Evolutionary conservation across 2,888 invertebrate genomes (phyloP), one percentile per base, ranked within the genome.

Genomic region (Trichogramma evanescens): DNA sequence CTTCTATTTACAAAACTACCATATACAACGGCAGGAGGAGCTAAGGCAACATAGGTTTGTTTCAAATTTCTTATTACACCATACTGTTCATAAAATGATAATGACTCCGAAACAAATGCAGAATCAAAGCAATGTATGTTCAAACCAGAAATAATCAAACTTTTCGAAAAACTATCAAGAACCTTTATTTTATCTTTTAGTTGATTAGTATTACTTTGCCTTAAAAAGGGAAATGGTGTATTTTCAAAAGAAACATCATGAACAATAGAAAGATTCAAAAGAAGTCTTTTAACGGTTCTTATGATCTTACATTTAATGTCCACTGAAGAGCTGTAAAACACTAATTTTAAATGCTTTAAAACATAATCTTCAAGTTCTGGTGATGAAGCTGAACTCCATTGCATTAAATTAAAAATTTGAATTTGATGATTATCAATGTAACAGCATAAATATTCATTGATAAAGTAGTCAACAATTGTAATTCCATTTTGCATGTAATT

Each of bases 401-500:
- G 67, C 43, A 77, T 56, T n/a, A 78, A 66, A 4, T 66, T 56
- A 6, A 78, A 63, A 58, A 78, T 60, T 49, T 72, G 69, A 0
- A 61, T 39, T 1, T 67, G 66, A 65, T 71, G 65, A 44, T 77
- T 72, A 42, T 70, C 72, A 6, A 68, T 71, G 62, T 71, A 71
- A 39, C 67, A 69, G 39, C 67, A 68, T 38, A 78, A 61, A 63
- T 74, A 78, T 51, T 77, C 72, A 40, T 70, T 66, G 0, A 78
- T 65, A 54, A 78, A 78, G 44, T 71, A 64, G 65, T 71, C 70
- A 0, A 77, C 70, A 6, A 76, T 71, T 4, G 72, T 71, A 62
- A 78, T 71, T 4, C 76, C 78, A 58, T 76, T 74, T 45, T 77
- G 76, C 70, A 77, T 75, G 53, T 77, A 77, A 51, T 68, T 68